Percentiles rank a stretch among this genome's conserved stretches.
Evolutionary conservation across 2,797 vertebrate genomes (phyloP).

Genomic region (Enteromius anoplus): DNA sequence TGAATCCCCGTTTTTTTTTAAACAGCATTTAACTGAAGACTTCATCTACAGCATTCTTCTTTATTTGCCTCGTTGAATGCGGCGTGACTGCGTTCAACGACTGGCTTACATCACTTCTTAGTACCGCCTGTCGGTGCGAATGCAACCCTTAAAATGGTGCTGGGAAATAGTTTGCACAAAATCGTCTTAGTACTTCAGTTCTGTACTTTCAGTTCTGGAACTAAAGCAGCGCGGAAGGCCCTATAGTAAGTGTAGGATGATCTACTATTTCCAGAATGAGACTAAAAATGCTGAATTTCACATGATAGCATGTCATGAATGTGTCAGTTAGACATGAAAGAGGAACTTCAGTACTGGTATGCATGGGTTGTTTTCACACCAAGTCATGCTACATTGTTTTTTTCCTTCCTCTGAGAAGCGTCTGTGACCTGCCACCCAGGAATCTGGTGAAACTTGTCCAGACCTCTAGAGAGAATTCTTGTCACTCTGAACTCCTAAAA

Average conservation of each 20-base stretch:
- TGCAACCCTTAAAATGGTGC: too few species aligned
- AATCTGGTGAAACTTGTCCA: conserved; percentile 12
- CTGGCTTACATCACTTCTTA: too few species aligned
- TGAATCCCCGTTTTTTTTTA: too few species aligned
- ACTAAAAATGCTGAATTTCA: neutral
- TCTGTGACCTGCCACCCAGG: neutral
- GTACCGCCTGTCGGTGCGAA: too few species aligned
- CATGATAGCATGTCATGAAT: neutral
- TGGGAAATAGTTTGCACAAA: too few species aligned
- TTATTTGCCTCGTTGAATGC: too few species aligned
- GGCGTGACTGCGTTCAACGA: too few species aligned
- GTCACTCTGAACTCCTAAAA: neutral
- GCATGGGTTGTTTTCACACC: neutral
- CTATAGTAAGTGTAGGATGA: neutral
- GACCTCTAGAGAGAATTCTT: conserved; percentile 1
- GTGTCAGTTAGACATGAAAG: neutral
- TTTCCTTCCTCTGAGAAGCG: neutral
- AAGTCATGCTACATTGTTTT: neutral
- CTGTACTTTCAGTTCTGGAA: too few species aligned
- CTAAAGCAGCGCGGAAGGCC: too few species aligned
- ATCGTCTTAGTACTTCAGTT: too few species aligned
- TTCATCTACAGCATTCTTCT: too few species aligned
- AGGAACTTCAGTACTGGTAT: neutral
- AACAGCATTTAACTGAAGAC: too few species aligned
- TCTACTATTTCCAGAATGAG: conserved; percentile 1